Conservation (phyloP, 2,888 invertebrate genomes). For the Drosophila paranaensis region DNA sequence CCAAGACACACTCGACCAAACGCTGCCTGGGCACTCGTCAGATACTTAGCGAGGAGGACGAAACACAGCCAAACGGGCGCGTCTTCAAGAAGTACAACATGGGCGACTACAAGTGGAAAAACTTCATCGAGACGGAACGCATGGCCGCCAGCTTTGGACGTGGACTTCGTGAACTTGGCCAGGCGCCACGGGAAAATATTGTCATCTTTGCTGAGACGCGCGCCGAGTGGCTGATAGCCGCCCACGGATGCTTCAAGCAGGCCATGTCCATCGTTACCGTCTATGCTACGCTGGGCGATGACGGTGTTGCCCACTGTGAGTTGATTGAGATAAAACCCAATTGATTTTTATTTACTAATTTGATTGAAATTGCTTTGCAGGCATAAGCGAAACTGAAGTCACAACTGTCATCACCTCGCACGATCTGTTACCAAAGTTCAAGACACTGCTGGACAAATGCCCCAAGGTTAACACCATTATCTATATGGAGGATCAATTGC, state of each 20-base stretch:
- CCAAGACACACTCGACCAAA: slow-evolving; percentile 89
- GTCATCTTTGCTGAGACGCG: slow-evolving; percentile 99
- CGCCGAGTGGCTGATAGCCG: slow-evolving; percentile 98
- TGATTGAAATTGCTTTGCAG: slow-evolving; percentile 37
- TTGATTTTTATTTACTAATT: neutral
- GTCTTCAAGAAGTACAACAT: slow-evolving; percentile 98
- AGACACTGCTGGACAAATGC: slow-evolving; percentile 89
- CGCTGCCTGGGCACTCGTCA: slow-evolving; percentile 95
- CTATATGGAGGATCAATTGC: slow-evolving; percentile 95
- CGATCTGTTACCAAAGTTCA: slow-evolving; percentile 96
- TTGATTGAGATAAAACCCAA: neutral
- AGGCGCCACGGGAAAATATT: slow-evolving; percentile 90
- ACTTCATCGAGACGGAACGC: slow-evolving; percentile 90
- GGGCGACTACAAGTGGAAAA: slow-evolving; percentile 97
- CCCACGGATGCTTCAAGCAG: slow-evolving; percentile 97
- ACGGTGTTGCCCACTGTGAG: slow-evolving; percentile 95
- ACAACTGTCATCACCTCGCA: slow-evolving; percentile 96
- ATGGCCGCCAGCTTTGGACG: slow-evolving; percentile 92
- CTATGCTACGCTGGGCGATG: slow-evolving; percentile 98
- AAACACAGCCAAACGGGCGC: slow-evolving; percentile 96
- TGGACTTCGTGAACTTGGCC: slow-evolving; percentile 93
- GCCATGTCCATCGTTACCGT: slow-evolving; percentile 98
- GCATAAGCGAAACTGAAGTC: slow-evolving; percentile 97
- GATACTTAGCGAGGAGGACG: slow-evolving; percentile 96
- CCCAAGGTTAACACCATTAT: slow-evolving; percentile 92